phyloP scores from a whole-genome alignment of 2,113 vertebrate genomes.

The Clarias macrocephalus region DNA sequence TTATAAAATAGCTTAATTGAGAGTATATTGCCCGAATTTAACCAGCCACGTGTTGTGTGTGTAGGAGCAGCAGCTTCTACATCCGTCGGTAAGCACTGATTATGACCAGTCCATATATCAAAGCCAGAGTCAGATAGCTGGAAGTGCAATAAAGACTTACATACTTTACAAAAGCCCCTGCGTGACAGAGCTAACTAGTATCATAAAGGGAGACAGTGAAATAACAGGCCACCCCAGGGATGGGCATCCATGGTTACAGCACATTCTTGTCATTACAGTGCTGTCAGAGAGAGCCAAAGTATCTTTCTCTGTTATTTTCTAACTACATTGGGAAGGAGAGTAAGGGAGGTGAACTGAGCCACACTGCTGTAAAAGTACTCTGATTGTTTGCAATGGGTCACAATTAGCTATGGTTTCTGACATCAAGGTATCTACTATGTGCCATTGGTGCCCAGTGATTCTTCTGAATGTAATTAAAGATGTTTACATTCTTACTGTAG shows the following conservation, averaged over 20 bases:
- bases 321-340: background rate
- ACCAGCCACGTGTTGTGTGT: slow-evolving; percentile 47
- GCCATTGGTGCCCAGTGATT: slow-evolving; percentile 22
- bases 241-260: slow-evolving; percentile 49
- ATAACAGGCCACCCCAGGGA: slow-evolving; percentile 47
- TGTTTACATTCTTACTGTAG: slow-evolving; percentile 5
- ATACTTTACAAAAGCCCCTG: slow-evolving; percentile 32
- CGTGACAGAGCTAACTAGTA: slow-evolving; percentile 27
- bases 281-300: slow-evolving; percentile 2
- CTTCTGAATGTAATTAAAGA: slow-evolving; percentile 10
- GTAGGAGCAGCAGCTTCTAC: background rate
- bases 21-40: slow-evolving; percentile 40
- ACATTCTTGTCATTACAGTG: slow-evolving; percentile 42
- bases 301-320: slow-evolving; percentile 15
- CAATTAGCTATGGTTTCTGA: slow-evolving; percentile 29
- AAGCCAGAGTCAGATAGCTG: slow-evolving; percentile 13
- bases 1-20: slow-evolving; percentile 54
- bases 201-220: slow-evolving; percentile 41
- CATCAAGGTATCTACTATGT: slow-evolving; percentile 19
- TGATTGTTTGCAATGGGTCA: slow-evolving; percentile 27
- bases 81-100: slow-evolving; percentile 1
- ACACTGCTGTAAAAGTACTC: slow-evolving; percentile 16
- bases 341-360: background rate
- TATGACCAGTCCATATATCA: slow-evolving; percentile 32
- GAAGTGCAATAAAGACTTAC: slow-evolving; percentile 33